Conservation (phyloP, 1,140 invertebrate genomes). For the Apolygus lucorum region DNA sequence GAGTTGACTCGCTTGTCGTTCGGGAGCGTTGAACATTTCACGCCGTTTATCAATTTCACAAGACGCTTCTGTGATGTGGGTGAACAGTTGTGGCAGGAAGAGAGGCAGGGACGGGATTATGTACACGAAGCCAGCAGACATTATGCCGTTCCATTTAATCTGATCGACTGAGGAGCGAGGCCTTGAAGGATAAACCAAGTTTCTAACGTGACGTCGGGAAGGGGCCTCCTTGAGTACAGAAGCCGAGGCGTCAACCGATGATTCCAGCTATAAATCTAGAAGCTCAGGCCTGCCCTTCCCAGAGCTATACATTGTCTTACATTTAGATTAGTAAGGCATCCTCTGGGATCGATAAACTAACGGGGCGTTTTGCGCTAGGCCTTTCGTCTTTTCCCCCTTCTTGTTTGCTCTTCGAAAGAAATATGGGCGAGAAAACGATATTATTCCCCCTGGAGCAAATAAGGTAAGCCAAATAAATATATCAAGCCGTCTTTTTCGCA, state of each 20-base stretch:
- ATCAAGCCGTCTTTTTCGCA: neutral
- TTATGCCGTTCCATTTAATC: constrained; percentile 15
- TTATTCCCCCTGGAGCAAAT: constrained; percentile 12
- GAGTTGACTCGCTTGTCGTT: too few species aligned
- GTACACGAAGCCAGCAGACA: neutral
- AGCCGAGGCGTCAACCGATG: neutral
- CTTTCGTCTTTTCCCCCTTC: neutral
- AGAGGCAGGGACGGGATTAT: neutral
- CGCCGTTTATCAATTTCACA: neutral
- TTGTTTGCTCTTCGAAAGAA: neutral
- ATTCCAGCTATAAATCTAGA: constrained; percentile 5
- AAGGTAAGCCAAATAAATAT: constrained; percentile 13
- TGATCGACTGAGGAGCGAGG: neutral
- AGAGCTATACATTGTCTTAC: constrained; percentile 7
- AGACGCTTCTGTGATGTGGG: too few species aligned
- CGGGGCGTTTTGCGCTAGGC: neutral
- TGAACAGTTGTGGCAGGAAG: too few species aligned
- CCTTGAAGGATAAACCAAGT: neutral
- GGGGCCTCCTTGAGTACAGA: neutral
- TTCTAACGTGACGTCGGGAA: neutral
- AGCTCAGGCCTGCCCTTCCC: neutral
- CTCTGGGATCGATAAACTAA: constrained; percentile 9
- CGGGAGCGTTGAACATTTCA: too few species aligned
- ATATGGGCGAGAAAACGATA: constrained; percentile 7
- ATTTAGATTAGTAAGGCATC: constrained; percentile 13